These are phyloP conservation scores for Ochotona princeps DNA, from an alignment of 2,113 vertebrate species.

Conservation along the genomic window DNA sequence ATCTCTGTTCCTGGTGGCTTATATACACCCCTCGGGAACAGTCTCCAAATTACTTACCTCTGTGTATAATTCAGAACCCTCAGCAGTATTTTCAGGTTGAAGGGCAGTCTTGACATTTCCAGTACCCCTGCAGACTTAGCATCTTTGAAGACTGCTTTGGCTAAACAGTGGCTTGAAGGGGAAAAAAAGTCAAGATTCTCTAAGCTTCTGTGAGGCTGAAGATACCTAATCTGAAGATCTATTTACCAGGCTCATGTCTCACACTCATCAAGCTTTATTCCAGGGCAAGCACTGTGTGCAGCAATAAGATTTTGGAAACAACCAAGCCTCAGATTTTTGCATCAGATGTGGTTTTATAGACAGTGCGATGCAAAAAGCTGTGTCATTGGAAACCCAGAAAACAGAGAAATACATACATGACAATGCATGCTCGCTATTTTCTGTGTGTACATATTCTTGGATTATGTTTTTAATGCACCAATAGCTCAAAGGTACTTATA, in stretches of 20 bases:
- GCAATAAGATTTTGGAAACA: neutral
- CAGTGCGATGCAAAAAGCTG: neutral
- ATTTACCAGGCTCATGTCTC: neutral
- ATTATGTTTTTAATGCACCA: neutral
- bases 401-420: neutral
- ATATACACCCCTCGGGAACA: slow-evolving; percentile 60
- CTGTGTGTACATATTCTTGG: neutral
- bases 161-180: slow-evolving; percentile 32
- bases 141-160: slow-evolving; percentile 19
- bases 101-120: slow-evolving; percentile 71
- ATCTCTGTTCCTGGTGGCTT: slow-evolving; percentile 61
- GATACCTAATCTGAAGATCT: neutral
- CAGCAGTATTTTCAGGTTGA: slow-evolving; percentile 75
- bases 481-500: neutral
- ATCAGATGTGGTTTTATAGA: neutral
- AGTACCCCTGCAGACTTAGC: neutral
- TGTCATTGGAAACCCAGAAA: neutral
- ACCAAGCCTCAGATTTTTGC: neutral
- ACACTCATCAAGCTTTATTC: neutral
- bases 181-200: neutral
- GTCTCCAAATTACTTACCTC: slow-evolving; percentile 68
- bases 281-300: neutral
- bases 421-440: neutral
- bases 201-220: neutral
- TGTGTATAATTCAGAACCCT: slow-evolving; percentile 75